Conservation (phyloP, 2,113 vertebrate species). For the Triplophysa dalaica region DNA sequence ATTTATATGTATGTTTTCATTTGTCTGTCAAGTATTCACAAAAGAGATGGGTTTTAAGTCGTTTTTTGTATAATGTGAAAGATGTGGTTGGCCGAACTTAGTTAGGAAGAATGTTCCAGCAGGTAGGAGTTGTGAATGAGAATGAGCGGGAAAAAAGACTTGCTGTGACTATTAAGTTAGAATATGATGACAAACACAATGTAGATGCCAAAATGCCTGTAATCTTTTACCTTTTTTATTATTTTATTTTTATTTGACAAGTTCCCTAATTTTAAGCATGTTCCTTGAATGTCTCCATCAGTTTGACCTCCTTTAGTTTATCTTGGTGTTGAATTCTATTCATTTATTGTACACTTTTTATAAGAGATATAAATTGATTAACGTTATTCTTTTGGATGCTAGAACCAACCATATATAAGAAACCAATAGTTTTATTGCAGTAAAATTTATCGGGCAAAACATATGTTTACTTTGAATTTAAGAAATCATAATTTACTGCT, state of each 20-base stretch:
- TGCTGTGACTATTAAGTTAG: conserved; percentile 13
- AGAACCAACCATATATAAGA: not conserved
- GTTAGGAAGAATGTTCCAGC: no score
- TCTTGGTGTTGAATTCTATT: no score
- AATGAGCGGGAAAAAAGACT: not conserved
- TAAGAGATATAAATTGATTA: no score
- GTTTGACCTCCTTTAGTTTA: not conserved
- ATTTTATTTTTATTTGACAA: no score
- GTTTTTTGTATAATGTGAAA: no score
- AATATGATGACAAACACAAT: conserved; percentile 1
- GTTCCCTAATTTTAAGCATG: not conserved
- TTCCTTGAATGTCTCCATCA: not conserved
- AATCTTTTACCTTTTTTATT: not conserved
- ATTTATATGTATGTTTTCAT: no score
- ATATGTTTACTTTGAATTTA: conserved; percentile 19
- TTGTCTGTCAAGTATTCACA: no score
- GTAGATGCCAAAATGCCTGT: conserved; percentile 16
- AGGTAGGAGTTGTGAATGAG: no score
- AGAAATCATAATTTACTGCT: conserved; percentile 45
- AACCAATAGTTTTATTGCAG: not conserved
- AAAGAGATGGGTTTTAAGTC: no score
- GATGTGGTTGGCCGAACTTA: no score
- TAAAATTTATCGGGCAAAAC: conserved; percentile 10
- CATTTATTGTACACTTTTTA: no score
- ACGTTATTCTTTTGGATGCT: not conserved